Evolutionary conservation across 2,797 vertebrate genomes (phyloP).

Genomic region (Brachyalestes nurse): DNA sequence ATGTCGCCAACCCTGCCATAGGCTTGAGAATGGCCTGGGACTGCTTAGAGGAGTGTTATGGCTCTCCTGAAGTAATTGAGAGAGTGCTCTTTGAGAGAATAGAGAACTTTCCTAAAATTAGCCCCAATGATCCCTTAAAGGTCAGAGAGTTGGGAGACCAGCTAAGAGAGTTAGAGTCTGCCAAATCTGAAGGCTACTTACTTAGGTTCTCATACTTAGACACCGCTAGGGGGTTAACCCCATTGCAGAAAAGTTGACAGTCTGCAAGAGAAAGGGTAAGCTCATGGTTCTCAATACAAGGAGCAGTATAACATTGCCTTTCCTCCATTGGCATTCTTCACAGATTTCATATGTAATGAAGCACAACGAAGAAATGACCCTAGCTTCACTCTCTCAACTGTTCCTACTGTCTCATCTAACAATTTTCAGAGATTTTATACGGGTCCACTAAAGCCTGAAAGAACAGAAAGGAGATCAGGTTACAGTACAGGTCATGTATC

Average conservation of each 20-base stretch:
- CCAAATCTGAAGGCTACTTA: neutral
- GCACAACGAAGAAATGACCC: neutral
- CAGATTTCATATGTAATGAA: neutral
- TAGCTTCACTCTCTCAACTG: neutral
- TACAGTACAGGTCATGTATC: too few species aligned
- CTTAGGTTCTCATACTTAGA: neutral
- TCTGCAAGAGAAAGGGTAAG: neutral
- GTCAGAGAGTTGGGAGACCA: conserved; percentile 3
- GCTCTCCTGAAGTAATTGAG: conserved; percentile 9
- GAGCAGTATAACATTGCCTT: neutral
- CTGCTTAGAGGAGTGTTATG: neutral
- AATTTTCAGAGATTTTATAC: too few species aligned
- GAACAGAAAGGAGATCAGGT: neutral
- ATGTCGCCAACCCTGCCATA: neutral
- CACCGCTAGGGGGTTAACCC: neutral
- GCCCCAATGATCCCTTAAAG: neutral
- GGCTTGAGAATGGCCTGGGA: neutral
- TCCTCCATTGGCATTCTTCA: neutral
- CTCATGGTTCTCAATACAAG: neutral
- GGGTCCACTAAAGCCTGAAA: neutral
- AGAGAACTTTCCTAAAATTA: neutral
- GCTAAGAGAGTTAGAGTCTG: neutral
- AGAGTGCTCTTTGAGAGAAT: neutral
- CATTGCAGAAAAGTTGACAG: neutral
- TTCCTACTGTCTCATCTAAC: neutral